These are phyloP conservation scores for Brachypteracias leptosomus DNA, from an alignment of 2,113 vertebrate genomes.

Conservation along the genomic window DNA sequence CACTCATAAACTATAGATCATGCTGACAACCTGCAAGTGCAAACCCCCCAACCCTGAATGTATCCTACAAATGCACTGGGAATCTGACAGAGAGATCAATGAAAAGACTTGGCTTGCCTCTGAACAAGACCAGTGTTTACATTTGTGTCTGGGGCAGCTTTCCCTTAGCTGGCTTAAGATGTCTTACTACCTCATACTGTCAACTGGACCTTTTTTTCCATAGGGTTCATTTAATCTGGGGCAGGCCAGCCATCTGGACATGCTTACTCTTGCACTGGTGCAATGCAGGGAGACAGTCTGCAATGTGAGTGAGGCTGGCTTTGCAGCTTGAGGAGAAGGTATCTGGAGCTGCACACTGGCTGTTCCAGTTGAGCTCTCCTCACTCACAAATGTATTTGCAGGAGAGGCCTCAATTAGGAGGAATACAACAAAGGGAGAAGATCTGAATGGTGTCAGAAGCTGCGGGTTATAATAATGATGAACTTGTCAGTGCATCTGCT, in stretches of 20 bases:
- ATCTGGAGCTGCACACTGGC: neutral
- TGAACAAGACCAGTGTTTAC: neutral
- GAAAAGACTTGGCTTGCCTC: neutral
- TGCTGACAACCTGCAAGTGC: neutral
- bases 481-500: neutral
- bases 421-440: neutral
- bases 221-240: neutral
- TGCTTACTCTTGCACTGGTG: neutral
- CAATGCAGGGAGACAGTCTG: neutral
- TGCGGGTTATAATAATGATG: rapidly evolving
- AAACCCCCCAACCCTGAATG: neutral
- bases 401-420: neutral
- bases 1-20: neutral
- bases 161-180: neutral
- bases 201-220: neutral
- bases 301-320: neutral
- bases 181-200: neutral
- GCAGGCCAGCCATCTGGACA: neutral
- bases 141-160: neutral
- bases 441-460: rapidly evolving
- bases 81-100: neutral
- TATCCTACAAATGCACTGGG: rapidly evolving
- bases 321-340: neutral
- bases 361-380: neutral
- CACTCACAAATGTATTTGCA: rapidly evolving